These are phyloP conservation scores for Nanorana parkeri DNA, from an alignment of 2,113 vertebrate species.

Conservation along the genomic window DNA sequence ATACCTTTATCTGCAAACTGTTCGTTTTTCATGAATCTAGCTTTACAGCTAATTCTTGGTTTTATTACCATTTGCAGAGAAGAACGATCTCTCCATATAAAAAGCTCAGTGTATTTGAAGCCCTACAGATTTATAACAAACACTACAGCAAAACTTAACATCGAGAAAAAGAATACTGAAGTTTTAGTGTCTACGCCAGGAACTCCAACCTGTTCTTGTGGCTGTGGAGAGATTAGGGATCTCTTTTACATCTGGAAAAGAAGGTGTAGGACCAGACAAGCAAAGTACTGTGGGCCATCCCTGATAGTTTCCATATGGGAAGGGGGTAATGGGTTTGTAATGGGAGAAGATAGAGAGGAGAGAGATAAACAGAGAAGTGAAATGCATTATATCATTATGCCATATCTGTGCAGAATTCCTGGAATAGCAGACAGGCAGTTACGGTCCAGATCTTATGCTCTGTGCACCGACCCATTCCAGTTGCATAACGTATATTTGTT, in stretches of 20 bases:
- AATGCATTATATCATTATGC: constrained; percentile 30
- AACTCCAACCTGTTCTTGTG: constrained; percentile 14
- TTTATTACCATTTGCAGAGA: neutral
- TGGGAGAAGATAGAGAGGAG: constrained; percentile 18
- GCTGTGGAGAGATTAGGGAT: constrained; percentile 4
- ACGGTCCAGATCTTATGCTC: neutral
- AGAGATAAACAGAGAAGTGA: constrained; percentile 40
- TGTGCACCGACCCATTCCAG: neutral
- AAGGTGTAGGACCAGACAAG: constrained; percentile 26
- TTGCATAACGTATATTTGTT: constrained; percentile 8
- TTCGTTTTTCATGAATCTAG: neutral
- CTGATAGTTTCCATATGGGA: constrained; percentile 53
- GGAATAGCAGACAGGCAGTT: constrained; percentile 17
- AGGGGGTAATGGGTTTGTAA: constrained; percentile 18
- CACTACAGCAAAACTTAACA: neutral
- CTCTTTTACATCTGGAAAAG: constrained; percentile 52
- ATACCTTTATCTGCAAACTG: no score
- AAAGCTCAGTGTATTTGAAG: neutral
- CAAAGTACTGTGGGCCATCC: constrained; percentile 9
- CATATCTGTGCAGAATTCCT: constrained; percentile 37
- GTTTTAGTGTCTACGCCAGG: constrained; percentile 11
- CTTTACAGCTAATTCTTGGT: neutral
- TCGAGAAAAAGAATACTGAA: neutral
- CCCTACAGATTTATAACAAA: neutral
- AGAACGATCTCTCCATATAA: neutral